A percentile compares a stretch with the other conserved stretches of the same genome.
Conservation (phyloP, 2,113 vertebrate genomes). For the Peucedramus taeniatus region DNA sequence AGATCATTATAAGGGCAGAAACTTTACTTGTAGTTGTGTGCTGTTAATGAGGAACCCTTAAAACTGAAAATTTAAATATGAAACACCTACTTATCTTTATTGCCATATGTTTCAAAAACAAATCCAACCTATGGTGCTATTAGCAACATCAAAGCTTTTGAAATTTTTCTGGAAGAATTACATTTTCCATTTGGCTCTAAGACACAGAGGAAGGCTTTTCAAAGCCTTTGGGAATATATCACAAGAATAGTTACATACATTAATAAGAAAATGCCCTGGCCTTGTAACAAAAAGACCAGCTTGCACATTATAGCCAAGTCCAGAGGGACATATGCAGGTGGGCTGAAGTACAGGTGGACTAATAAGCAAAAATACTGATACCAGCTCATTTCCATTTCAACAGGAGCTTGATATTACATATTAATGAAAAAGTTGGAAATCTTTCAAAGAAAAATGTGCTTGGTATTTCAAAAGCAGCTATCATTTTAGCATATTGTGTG, state of each 20-base stretch:
- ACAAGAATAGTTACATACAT: not conserved
- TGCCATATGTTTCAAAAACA: conserved; percentile 1
- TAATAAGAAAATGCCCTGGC: not conserved
- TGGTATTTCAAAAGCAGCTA: conserved; percentile 37
- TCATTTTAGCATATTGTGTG: conserved; percentile 13
- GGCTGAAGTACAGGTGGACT: conserved; percentile 5
- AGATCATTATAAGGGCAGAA: not conserved
- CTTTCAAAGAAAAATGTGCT: conserved; percentile 32
- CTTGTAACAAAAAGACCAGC: conserved; percentile 6
- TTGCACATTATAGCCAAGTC: conserved; percentile 21
- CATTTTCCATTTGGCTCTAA: conserved; percentile 17
- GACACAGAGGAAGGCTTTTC: not conserved
- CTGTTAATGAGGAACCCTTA: not conserved
- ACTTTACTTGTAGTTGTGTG: not conserved
- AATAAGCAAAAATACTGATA: conserved; percentile 32
- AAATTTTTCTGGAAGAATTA: conserved; percentile 17
- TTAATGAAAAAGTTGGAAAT: conserved; percentile 22
- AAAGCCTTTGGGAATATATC: not conserved
- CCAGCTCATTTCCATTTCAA: conserved; percentile 19
- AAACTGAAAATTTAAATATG: not conserved
- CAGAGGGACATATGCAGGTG: not conserved
- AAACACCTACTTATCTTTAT: conserved; percentile 11
- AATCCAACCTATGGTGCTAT: conserved; percentile 10
- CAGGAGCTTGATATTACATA: not conserved
- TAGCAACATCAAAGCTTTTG: conserved; percentile 27